Evolutionary conservation across 2,888 invertebrate species (phyloP).

Genomic region (Tetheella fluctuosa): DNA sequence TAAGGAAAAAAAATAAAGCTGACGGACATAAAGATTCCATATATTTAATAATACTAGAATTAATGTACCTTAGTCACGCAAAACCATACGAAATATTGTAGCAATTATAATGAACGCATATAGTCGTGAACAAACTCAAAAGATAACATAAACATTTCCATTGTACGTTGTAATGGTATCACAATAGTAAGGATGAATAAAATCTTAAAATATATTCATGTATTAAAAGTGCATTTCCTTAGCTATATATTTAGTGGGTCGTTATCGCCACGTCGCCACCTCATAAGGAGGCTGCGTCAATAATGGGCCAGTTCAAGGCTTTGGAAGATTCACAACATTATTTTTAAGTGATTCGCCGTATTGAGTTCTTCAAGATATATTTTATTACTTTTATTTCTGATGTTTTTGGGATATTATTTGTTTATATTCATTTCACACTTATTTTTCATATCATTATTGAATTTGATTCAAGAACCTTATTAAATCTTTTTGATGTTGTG

Average conservation of each 20-base stretch:
- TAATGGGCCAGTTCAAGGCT: conserved; percentile 46
- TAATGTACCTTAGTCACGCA: not conserved
- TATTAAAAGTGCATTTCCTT: conserved; percentile 7
- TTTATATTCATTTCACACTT: not conserved
- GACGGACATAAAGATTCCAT: too few relatives aligned
- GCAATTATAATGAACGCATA: not conserved
- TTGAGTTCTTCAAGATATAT: conserved; percentile 3
- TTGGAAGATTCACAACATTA: conserved; percentile 45
- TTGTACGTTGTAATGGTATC: not conserved
- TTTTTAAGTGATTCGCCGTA: conserved; percentile 19
- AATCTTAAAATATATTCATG: not conserved
- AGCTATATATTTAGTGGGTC: conserved; percentile 21
- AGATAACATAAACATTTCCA: not conserved
- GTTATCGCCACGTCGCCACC: conserved; percentile 31
- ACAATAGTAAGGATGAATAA: not conserved
- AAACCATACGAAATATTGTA: not conserved
- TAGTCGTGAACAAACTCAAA: not conserved
- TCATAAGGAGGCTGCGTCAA: conserved; percentile 33
- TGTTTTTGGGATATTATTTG: not conserved
- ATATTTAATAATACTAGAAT: too few relatives aligned
- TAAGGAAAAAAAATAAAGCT: too few relatives aligned
- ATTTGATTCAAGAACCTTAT: too few relatives aligned
- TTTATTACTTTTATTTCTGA: conserved; percentile 1
- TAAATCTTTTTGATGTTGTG: too few relatives aligned
- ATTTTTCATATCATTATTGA: too few relatives aligned